Evolutionary conservation across 2,113 vertebrate genomes (phyloP), one percentile per base, ranked within the genome.

Genomic region (Takifugu bimaculatus): DNA sequence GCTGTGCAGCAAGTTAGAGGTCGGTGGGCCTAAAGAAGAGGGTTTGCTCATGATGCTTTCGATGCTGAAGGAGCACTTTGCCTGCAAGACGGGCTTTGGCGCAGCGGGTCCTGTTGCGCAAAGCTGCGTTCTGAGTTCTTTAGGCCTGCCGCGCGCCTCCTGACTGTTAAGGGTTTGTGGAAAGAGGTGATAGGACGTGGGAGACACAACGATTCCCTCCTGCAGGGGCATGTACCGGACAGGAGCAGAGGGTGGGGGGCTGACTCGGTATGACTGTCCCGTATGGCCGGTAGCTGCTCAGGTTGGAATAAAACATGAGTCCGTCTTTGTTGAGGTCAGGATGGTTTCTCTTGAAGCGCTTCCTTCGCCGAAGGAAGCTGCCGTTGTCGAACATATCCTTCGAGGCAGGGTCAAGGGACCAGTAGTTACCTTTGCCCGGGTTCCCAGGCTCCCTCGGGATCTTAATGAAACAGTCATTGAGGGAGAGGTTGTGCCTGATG

Each of bases 391-490:
- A 96, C 95, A 96, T 96, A 84, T 93, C 94, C 78, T 89, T 93
- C 1, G 94, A 94, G 1, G 93, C 94, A 0, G 94, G 94, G 73
- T 95, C 93, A 73, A 96, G 85, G 35, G 93, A 91, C 97, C 97
- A 98, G 88, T 97, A 95, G 90, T 92, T 96, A 57, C 97, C 96
- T 76, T 99, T 98, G n/a, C 97, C 97, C 0, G 95, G 93, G 56
- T 95, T 93, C 0, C 96, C 96, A 0, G 96, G 95, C n/a, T 95
- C 94, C 61, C 95, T 90, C 13, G 97, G 94, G 60, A 96, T 94
- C 88, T 98, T 97, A 75, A 98, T 91, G 81, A 98, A 99, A 71
- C 97, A 98, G 90, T 98, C 95, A 68, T 98, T 97, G 55, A 98
- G 95, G 1, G 95, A 96, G 7, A 98, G 90, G 87, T 97, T 97